A percentile compares a stretch with the other conserved stretches of the same genome.
Evolutionary conservation across 2,888 invertebrate genomes (phyloP).

Genomic region (Tupiocoris notatus): DNA sequence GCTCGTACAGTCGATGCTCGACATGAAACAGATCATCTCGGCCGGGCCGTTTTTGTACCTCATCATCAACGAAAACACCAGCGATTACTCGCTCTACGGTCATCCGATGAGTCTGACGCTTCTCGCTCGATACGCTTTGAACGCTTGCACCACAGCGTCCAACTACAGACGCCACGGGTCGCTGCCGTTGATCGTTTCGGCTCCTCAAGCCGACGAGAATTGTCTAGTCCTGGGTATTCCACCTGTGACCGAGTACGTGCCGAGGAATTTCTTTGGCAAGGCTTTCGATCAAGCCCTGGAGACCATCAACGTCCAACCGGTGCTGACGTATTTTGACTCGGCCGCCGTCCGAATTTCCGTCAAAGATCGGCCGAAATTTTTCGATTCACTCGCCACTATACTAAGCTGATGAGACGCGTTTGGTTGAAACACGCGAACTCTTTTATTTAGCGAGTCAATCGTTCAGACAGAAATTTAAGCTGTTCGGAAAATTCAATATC

Average conservation of each 20-base stretch:
- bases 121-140: conserved; percentile 70
- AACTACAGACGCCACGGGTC: conserved; percentile 63
- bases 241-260: conserved; percentile 71
- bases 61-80: conserved; percentile 67
- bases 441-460: too few species aligned
- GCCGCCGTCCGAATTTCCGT: conserved; percentile 75
- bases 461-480: too few species aligned
- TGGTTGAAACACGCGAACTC: not conserved
- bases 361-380: conserved; percentile 77
- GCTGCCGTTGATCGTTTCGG: conserved; percentile 70
- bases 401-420: conserved; percentile 53
- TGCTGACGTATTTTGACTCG: conserved; percentile 77
- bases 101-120: conserved; percentile 64
- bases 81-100: conserved; percentile 20
- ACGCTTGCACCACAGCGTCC: conserved; percentile 68
- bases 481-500: too few species aligned
- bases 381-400: conserved; percentile 79
- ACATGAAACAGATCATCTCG: conserved; percentile 75
- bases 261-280: conserved; percentile 81
- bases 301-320: conserved; percentile 66
- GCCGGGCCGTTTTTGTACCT: conserved; percentile 89
- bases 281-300: conserved; percentile 88
- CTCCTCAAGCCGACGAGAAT: conserved; percentile 56
- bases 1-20: conserved; percentile 76
- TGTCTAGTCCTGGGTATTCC: conserved; percentile 74